Conservation (phyloP, 2,113 vertebrate species). For the Brienomyrus brachyistius region DNA sequence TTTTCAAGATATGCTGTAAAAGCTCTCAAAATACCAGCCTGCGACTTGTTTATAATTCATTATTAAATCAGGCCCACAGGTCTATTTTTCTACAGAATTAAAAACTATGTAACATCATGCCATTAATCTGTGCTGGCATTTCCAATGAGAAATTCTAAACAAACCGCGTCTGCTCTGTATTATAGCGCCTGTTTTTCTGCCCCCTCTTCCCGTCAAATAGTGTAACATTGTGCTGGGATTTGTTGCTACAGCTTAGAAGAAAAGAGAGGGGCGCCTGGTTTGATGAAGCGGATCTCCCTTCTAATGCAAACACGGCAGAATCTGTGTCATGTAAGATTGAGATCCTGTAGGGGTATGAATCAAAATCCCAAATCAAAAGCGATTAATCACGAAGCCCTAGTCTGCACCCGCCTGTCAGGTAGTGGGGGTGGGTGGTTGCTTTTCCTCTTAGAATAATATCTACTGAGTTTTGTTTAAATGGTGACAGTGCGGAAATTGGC, state of each 20-base stretch:
- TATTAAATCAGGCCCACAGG: background rate
- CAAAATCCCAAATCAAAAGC: background rate
- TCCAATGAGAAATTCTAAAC: background rate
- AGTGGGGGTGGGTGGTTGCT: background rate
- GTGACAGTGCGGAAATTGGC: background rate
- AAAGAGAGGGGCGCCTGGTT: background rate
- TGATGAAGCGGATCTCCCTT: background rate
- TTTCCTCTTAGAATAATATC: background rate
- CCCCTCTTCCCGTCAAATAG: background rate
- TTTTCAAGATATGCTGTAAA: background rate
- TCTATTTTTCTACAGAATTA: background rate
- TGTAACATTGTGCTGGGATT: background rate
- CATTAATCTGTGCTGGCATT: background rate
- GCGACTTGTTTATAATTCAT: background rate
- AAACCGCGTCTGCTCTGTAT: background rate
- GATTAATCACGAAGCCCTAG: background rate
- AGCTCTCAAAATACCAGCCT: background rate
- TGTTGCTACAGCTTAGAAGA: background rate
- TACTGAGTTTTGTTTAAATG: background rate
- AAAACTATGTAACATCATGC: background rate
- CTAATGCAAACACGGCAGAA: background rate
- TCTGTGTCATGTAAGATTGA: background rate
- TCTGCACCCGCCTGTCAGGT: background rate
- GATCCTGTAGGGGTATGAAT: background rate
- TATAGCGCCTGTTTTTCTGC: background rate